Percentiles rank a stretch among this genome's conserved stretches.
These are phyloP conservation scores for Spatulosminthurus flaviceps DNA, from an alignment of 2,888 invertebrate species.

Conservation along the genomic window DNA sequence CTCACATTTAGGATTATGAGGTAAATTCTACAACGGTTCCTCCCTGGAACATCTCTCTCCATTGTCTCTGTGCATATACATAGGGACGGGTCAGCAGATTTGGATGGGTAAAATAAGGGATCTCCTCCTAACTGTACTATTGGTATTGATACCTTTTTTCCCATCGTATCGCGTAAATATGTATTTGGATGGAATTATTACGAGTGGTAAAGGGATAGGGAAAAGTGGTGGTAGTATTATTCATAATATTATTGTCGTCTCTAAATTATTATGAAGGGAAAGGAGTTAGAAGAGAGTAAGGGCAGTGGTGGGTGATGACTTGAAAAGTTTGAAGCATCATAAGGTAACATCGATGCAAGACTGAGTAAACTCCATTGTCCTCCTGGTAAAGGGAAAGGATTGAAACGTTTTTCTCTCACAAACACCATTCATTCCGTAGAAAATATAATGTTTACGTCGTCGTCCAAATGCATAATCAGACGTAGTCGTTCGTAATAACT, in stretches of 20 bases:
- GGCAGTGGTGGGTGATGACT: conserved; percentile 21
- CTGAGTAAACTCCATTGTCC: conserved; percentile 20
- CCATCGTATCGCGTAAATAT: no score
- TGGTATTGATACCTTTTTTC: not conserved
- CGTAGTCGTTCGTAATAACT: conserved; percentile 24
- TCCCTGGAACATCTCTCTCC: not conserved
- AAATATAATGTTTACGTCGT: conserved; percentile 31
- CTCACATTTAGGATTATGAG: not conserved
- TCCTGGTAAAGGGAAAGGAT: conserved; percentile 15
- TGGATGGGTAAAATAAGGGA: not conserved
- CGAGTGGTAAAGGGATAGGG: no score
- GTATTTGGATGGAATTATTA: no score
- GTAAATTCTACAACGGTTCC: not conserved
- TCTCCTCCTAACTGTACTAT: not conserved
- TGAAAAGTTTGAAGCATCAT: not conserved
- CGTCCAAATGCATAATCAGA: conserved; percentile 28
- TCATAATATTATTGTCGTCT: no score
- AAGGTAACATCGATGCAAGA: conserved; percentile 14
- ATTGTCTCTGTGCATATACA: not conserved
- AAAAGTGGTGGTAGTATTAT: no score
- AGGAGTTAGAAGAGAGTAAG: no score
- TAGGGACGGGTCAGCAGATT: not conserved
- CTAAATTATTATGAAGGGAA: no score
- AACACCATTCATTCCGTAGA: conserved; percentile 30
- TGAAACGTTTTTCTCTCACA: conserved; percentile 20